Conservation (phyloP, 2,888 invertebrate genomes). For the Portevinia maculata region DNA sequence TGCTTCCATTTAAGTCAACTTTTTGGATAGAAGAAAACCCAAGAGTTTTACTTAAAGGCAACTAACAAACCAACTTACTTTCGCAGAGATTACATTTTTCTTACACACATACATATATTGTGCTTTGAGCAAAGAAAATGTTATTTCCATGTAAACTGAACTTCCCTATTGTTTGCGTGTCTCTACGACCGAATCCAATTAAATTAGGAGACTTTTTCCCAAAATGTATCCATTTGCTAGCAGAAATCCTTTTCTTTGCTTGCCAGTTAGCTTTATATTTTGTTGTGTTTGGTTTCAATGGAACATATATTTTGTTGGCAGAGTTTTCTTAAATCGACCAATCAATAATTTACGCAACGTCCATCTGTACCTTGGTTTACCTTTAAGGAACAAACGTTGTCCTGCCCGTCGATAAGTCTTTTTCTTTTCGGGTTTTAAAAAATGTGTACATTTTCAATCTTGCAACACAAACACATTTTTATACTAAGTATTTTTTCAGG, state of each 20-base stretch:
- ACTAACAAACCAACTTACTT: slow-evolving; percentile 2
- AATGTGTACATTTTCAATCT: slow-evolving; percentile 38
- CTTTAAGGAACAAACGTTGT: background rate
- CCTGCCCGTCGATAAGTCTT: background rate
- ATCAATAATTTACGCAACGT: slow-evolving; percentile 59
- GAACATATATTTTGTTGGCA: slow-evolving; percentile 22
- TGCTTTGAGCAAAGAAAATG: background rate
- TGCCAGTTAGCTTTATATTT: background rate
- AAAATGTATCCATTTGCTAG: slow-evolving; percentile 45
- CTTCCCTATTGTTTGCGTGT: slow-evolving; percentile 50
- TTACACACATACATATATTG: background rate
- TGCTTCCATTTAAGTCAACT: slow-evolving; percentile 46
- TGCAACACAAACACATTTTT: slow-evolving; percentile 26
- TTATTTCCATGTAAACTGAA: slow-evolving; percentile 56
- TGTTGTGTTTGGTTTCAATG: slow-evolving; percentile 12
- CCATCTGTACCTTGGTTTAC: slow-evolving; percentile 1
- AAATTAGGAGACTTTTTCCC: slow-evolving; percentile 49
- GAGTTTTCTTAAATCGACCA: slow-evolving; percentile 55
- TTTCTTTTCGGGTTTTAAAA: slow-evolving; percentile 11
- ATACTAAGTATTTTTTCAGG: slow-evolving; percentile 83
- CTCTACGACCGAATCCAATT: slow-evolving; percentile 53
- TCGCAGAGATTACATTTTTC: slow-evolving; percentile 32
- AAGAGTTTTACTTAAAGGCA: slow-evolving; percentile 40
- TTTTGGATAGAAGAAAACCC: slow-evolving; percentile 34
- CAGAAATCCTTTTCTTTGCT: slow-evolving; percentile 46